Percentiles rank a stretch among this genome's conserved stretches.
Evolutionary conservation across 2,888 invertebrate genomes (phyloP).

Genomic region (Corbicula japonica): DNA sequence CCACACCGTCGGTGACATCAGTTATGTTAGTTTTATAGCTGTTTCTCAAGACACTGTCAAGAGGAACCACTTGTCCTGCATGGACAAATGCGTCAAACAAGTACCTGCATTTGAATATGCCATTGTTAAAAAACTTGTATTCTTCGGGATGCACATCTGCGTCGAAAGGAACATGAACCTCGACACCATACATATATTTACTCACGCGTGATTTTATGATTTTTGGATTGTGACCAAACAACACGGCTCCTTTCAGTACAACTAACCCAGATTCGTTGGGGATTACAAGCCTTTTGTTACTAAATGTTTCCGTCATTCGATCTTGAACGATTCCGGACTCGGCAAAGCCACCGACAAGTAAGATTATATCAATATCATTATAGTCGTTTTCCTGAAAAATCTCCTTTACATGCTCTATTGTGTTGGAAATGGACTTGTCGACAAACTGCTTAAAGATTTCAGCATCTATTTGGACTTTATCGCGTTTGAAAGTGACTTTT

Average conservation of each 20-base stretch:
- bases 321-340: slow-evolving; percentile 52
- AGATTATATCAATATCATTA: slow-evolving; percentile 40
- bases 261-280: slow-evolving; percentile 58
- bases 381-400: slow-evolving; percentile 32
- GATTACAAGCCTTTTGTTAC: slow-evolving; percentile 42
- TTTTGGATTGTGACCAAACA: slow-evolving; percentile 49
- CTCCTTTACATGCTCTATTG: slow-evolving; percentile 41
- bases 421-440: slow-evolving; percentile 28
- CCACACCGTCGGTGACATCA: slow-evolving; percentile 34
- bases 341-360: slow-evolving; percentile 64
- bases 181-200: slow-evolving; percentile 52
- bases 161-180: slow-evolving; percentile 29
- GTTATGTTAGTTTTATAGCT: slow-evolving; percentile 16
- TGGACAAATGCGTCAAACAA: slow-evolving; percentile 48
- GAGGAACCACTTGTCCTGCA: slow-evolving; percentile 30
- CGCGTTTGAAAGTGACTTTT: slow-evolving; percentile 26
- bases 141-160: slow-evolving; percentile 26
- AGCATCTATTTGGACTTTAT: slow-evolving; percentile 41
- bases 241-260: slow-evolving; percentile 58
- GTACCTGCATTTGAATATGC: slow-evolving; percentile 45
- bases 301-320: slow-evolving; percentile 26
- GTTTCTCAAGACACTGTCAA: slow-evolving; percentile 25
- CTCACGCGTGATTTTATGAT: slow-evolving; percentile 33
- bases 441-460: slow-evolving; percentile 39
- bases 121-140: slow-evolving; percentile 27